Base-by-base conservation (phyloP, 2,797 vertebrate genomes). In the Tokudaia tokunoshimensis region DNA sequence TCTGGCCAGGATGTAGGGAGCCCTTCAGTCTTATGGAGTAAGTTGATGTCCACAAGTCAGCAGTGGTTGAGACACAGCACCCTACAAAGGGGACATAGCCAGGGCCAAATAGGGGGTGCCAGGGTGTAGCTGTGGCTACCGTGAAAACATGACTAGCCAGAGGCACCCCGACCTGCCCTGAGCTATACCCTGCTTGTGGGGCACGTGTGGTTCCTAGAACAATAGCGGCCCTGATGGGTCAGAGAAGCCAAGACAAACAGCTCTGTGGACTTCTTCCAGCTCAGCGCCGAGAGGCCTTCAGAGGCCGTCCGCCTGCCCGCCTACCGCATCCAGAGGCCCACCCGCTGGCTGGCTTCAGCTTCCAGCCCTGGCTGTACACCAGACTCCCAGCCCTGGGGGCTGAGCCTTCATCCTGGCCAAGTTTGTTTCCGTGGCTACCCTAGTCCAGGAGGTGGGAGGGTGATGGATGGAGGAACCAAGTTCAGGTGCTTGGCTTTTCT, bases 201-300 rank as follows among this genome's bases (percentile, higher is more conserved):
- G 72, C 14, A 9, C 86, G 90, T 0, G 37, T 84, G 92, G 82
- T 70, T 89, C 93, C 90, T 86, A 96, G 93, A 97, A 98, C 96
- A 97, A 97, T 97, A 83, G 96, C 63, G 15, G 29, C 81, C 61
- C 79, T 61, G 3, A 12, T 90, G 91, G 91, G 78, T 61, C 29
- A 4, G 50, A 76, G 88, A 59, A 94, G 95, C 97, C 97, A 96
- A 96, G 93, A 95, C 92, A 97, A 95, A 97, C 93, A 41, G 75
- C 67, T 93, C 85, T 19, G 31, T 65, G 92, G 86, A 89, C 86
- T 94, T 95, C 95, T 92, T 97, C n/a, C 13, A 65, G 50, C 76
- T 26, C 61, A 37, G 3, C 6, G 65, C 26, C 9, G n/a, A 57
- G 85, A 44, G 83, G 81, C 88, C 7, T 44, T 55, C 84, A 80